A percentile compares a stretch with the other conserved stretches of the same genome.
phyloP scores from a whole-genome alignment of 35 echinoderm and acorn worm species.

The Heliocidaris tuberculata region DNA sequence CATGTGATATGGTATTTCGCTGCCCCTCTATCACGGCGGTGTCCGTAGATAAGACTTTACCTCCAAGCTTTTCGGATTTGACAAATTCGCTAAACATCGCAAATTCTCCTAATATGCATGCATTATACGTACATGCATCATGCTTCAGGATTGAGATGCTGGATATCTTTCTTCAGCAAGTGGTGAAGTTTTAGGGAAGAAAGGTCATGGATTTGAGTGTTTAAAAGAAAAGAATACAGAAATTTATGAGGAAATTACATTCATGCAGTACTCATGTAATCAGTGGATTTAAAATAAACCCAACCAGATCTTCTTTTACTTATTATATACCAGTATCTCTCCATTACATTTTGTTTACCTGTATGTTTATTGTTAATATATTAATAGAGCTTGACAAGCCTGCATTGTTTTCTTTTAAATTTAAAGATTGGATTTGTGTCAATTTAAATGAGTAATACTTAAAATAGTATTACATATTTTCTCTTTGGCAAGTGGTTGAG shows the following conservation, averaged over 20 bases:
- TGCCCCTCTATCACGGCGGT: neutral
- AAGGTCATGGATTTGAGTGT: neutral
- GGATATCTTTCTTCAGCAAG: neutral
- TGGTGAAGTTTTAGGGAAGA: neutral
- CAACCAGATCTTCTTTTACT: neutral
- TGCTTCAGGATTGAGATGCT: neutral
- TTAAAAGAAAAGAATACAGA: neutral
- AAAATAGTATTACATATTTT: neutral
- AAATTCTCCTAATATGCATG: neutral
- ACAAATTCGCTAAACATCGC: neutral
- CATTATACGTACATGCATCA: neutral
- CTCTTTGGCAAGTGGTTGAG: neutral
- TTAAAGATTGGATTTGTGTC: neutral
- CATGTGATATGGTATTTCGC: neutral
- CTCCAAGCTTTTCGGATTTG: neutral
- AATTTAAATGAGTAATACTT: neutral
- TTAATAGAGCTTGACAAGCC: neutral
- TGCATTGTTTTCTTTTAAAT: neutral
- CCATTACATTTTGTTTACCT: neutral
- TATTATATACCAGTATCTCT: neutral
- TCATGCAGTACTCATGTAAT: neutral
- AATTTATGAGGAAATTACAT: neutral
- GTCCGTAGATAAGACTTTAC: constrained; percentile 1
- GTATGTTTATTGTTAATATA: neutral
- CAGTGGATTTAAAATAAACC: neutral